Conservation (phyloP, 30 jellyfish, hydroid and myxozoan genomes). For the Rhopilema esculentum region DNA sequence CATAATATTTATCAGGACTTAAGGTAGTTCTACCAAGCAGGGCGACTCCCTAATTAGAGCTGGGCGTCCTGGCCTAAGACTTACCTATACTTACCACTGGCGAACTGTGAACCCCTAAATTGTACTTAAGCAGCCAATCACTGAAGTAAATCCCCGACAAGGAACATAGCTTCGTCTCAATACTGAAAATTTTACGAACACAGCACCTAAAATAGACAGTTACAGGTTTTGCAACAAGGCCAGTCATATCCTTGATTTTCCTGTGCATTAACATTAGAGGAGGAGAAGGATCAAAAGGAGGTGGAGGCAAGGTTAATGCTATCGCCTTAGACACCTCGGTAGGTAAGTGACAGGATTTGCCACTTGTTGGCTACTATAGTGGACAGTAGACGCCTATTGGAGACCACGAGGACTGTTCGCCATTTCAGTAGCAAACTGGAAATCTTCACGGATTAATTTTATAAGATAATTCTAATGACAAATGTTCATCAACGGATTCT, state of each 20-base stretch:
- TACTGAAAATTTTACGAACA: neutral
- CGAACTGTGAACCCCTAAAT: neutral
- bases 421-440: neutral
- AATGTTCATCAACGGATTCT: slow-evolving; percentile 1
- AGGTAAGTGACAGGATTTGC: neutral
- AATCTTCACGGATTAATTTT: slow-evolving; percentile 4
- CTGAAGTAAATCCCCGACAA: neutral
- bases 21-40: neutral
- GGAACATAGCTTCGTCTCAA: neutral
- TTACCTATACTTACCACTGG: too few species aligned
- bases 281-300: neutral
- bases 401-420: neutral
- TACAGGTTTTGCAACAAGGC: neutral
- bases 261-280: neutral
- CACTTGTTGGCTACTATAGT: neutral
- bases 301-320: neutral
- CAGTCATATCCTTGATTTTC: neutral
- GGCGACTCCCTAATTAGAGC: too few species aligned
- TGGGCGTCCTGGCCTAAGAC: too few species aligned
- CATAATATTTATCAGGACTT: neutral
- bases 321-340: neutral
- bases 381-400: neutral
- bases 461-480: slow-evolving; percentile 6
- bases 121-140: neutral
- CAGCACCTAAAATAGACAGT: neutral